These are phyloP conservation scores for Tor tambroides DNA, from an alignment of 2,113 vertebrate species.

Conservation along the genomic window DNA sequence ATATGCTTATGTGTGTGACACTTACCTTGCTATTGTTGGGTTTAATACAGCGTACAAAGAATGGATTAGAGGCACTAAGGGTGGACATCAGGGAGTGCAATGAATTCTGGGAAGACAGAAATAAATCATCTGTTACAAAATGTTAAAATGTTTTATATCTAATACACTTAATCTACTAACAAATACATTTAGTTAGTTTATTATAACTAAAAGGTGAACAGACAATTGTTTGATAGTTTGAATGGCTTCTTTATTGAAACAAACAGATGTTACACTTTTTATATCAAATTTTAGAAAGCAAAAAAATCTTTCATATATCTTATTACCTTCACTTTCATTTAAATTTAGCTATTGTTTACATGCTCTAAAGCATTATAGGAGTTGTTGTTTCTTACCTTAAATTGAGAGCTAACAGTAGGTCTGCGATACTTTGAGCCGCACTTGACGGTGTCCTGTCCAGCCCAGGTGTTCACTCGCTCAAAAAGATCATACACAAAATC, in stretches of 20 bases:
- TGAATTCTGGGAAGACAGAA: slow-evolving; percentile 67
- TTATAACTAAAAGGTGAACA: no score
- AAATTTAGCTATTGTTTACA: not conserved
- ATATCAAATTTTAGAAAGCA: not conserved
- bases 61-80: slow-evolving; percentile 90
- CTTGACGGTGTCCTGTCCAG: slow-evolving; percentile 91
- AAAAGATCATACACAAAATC: slow-evolving; percentile 99
- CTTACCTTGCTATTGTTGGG: slow-evolving; percentile 94
- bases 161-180: no score
- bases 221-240: no score
- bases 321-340: not conserved
- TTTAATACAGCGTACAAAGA: slow-evolving; percentile 98
- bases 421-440: slow-evolving; percentile 87
- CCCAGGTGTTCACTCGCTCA: slow-evolving; percentile 87
- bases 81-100: slow-evolving; percentile 94
- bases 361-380: not conserved
- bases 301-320: not conserved
- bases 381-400: slow-evolving; percentile 83
- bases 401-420: slow-evolving; percentile 94
- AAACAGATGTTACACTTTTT: not conserved
- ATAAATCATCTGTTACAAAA: not conserved
- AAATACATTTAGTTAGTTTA: no score
- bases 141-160: not conserved
- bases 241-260: no score
- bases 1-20: not conserved